Evolutionary conservation across 1,140 invertebrate genomes (phyloP).

Genomic region (Diabrotica undecimpunctata): DNA sequence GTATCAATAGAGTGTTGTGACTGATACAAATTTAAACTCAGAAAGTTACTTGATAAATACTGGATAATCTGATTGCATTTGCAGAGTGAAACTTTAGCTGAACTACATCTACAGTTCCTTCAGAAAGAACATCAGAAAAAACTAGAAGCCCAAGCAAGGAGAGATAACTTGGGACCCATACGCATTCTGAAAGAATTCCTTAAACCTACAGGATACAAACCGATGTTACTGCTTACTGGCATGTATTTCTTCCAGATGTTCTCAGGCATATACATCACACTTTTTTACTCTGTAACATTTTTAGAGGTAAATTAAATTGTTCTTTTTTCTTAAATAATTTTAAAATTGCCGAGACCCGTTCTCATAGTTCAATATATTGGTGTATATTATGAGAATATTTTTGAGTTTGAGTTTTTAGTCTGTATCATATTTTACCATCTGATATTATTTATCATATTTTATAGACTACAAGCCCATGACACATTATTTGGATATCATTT

Average conservation of each 20-base stretch:
- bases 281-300: slow-evolving; percentile 66
- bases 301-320: slow-evolving; percentile 48
- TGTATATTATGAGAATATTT: not conserved
- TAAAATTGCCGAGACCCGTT: not conserved
- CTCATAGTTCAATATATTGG: not conserved
- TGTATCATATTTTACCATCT: not conserved
- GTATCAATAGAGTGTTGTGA: not conserved
- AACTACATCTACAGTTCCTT: slow-evolving; percentile 46
- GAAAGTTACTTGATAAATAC: not conserved
- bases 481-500: too few species aligned
- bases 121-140: slow-evolving; percentile 48
- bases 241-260: slow-evolving; percentile 62
- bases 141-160: slow-evolving; percentile 35
- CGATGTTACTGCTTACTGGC: slow-evolving; percentile 53
- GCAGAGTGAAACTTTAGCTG: slow-evolving; percentile 35
- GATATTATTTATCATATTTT: too few species aligned
- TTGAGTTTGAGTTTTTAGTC: not conserved
- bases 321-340: not conserved
- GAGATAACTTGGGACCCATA: slow-evolving; percentile 35
- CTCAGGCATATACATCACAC: slow-evolving; percentile 62
- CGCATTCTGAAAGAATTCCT: slow-evolving; percentile 43
- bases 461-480: too few species aligned
- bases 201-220: slow-evolving; percentile 59
- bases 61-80: not conserved
- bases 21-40: not conserved